phyloP scores from a whole-genome alignment of 2,888 invertebrate species.

The Cinara cedri region DNA sequence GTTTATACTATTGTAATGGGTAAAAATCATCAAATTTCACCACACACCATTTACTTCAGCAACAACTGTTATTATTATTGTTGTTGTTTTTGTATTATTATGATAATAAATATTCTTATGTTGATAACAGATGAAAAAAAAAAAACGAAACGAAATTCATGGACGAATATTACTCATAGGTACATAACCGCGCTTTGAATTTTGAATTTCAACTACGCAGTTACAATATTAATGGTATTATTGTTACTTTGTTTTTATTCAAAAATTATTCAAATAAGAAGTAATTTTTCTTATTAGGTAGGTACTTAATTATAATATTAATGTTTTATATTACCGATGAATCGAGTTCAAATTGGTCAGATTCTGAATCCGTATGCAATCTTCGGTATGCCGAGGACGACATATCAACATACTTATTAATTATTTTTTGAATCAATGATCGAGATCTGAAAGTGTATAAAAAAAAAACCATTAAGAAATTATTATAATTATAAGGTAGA shows the following conservation, averaged over 20 bases:
- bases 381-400: not conserved
- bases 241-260: not conserved
- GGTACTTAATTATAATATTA: not conserved
- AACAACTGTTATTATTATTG: constrained; percentile 1
- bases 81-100: not conserved
- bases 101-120: not conserved
- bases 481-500: too few relatives aligned
- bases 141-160: constrained; percentile 12
- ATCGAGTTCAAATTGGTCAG: constrained; percentile 6
- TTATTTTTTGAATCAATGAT: constrained; percentile 9
- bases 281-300: too few relatives aligned
- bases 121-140: constrained; percentile 9
- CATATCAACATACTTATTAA: not conserved
- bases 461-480: not conserved
- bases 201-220: not conserved
- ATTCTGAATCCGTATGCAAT: constrained; percentile 18
- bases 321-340: constrained; percentile 6
- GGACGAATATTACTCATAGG: not conserved
- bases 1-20: not conserved
- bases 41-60: not conserved
- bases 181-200: not conserved
- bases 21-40: not conserved
- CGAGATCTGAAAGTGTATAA: not conserved
- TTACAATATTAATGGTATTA: not conserved
- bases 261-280: not conserved